A percentile compares a stretch with the other conserved stretches of the same genome.
Evolutionary conservation across 1,140 invertebrate species (phyloP).

Genomic region (Micrasema minimum): DNA sequence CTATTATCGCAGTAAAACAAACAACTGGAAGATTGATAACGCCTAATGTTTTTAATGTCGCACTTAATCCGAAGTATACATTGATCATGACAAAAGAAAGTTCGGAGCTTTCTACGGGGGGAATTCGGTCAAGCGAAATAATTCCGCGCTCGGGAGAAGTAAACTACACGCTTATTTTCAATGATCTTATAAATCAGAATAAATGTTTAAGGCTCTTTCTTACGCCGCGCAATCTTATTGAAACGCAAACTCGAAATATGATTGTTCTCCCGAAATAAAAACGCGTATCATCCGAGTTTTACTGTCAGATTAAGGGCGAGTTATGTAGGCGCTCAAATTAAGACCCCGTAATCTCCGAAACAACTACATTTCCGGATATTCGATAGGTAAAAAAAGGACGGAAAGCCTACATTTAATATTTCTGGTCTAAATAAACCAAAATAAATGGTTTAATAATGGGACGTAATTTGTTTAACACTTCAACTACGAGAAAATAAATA

Average conservation of each 20-base stretch:
- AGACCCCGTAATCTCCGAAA: background rate
- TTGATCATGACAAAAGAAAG: too few relatives aligned
- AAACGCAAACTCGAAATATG: constrained; percentile 28
- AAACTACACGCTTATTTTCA: constrained; percentile 30
- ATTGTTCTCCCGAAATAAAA: constrained; percentile 33
- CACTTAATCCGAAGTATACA: too few relatives aligned
- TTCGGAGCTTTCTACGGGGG: constrained; percentile 2
- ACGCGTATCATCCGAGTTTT: constrained; percentile 25
- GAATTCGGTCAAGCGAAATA: constrained; percentile 29
- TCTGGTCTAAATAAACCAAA: too few relatives aligned
- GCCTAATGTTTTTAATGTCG: too few relatives aligned
- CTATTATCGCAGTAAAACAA: too few relatives aligned
- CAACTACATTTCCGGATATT: background rate
- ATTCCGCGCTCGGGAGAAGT: constrained; percentile 12
- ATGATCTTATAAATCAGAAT: constrained; percentile 34
- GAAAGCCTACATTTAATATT: too few relatives aligned
- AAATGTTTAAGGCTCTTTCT: constrained; percentile 36
- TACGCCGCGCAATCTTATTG: constrained; percentile 1
- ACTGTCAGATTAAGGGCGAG: constrained; percentile 4
- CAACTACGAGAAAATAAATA: too few relatives aligned
- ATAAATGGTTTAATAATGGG: too few relatives aligned
- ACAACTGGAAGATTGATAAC: too few relatives aligned
- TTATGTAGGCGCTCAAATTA: constrained; percentile 27
- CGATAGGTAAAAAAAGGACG: too few relatives aligned
- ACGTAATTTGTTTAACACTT: background rate